Evolutionary conservation across 2,888 invertebrate genomes (phyloP).

Genomic region (Sarcophaga caerulescens): DNA sequence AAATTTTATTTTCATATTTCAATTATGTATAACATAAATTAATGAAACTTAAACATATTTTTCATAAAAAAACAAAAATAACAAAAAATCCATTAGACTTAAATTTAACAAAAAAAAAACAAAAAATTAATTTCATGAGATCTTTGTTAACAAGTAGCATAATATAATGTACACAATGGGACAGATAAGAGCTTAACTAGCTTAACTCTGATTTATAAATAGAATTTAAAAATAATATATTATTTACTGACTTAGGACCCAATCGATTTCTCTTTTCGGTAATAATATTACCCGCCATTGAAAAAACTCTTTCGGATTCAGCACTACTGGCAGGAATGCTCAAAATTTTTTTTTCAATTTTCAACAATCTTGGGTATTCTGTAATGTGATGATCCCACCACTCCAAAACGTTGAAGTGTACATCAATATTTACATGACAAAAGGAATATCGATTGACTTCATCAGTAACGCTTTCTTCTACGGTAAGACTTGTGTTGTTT

Average conservation of each 20-base stretch:
- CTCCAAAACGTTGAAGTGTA: too few species aligned
- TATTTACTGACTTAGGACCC: constrained; percentile 23
- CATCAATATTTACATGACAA: too few species aligned
- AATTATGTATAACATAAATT: too few species aligned
- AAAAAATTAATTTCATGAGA: not conserved
- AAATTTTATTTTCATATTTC: too few species aligned
- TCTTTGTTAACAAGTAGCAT: not conserved
- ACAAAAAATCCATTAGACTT: too few species aligned
- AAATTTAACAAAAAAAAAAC: too few species aligned
- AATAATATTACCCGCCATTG: constrained; percentile 39
- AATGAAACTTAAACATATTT: too few species aligned
- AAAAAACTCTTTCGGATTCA: too few species aligned
- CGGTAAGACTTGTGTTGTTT: not conserved
- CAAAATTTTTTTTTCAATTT: not conserved
- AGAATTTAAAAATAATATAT: constrained; percentile 44
- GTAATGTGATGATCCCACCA: too few species aligned
- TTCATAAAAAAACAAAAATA: too few species aligned
- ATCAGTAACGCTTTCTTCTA: constrained; percentile 35
- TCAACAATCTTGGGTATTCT: too few species aligned
- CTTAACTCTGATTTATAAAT: constrained; percentile 26
- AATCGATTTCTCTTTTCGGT: constrained; percentile 25
- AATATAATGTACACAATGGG: not conserved
- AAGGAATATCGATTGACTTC: not conserved
- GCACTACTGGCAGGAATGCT: constrained; percentile 17
- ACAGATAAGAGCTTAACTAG: not conserved